phyloP scores from a whole-genome alignment of 2,888 invertebrate genomes.

The Platynereis dumerilii region DNA sequence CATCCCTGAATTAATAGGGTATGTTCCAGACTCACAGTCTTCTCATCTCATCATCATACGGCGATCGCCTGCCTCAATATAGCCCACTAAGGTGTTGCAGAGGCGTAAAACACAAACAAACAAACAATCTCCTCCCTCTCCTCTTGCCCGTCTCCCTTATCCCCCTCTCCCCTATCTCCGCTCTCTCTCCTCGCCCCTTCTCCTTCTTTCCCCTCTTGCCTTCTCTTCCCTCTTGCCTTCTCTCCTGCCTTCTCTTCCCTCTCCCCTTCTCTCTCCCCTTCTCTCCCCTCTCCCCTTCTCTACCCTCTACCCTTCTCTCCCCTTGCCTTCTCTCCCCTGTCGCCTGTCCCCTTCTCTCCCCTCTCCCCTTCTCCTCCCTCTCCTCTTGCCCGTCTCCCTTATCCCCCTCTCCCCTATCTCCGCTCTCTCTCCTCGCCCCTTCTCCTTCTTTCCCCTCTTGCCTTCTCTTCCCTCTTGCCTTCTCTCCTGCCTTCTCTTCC shows the following conservation, averaged over 20 bases:
- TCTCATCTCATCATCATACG: no score
- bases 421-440: not conserved
- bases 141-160: not conserved
- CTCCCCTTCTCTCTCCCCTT: not conserved
- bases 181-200: not conserved
- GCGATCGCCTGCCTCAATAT: no score
- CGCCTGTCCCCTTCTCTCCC: slow-evolving; percentile 1
- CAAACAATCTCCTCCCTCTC: not conserved
- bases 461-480: not conserved
- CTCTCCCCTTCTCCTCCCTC: not conserved
- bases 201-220: not conserved
- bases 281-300: slow-evolving; percentile 1
- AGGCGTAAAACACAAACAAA: no score
- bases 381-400: not conserved
- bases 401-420: not conserved
- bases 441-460: not conserved
- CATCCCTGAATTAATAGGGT: no score
- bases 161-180: not conserved
- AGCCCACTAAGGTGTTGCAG: no score
- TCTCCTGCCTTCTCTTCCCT: not conserved
- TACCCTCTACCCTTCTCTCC: not conserved
- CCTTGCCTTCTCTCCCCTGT: not conserved
- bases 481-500: not conserved
- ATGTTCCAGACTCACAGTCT: not conserved
- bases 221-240: slow-evolving; percentile 7